phyloP scores from a whole-genome alignment of 2,797 vertebrate species.

The Danionella dracula region DNA sequence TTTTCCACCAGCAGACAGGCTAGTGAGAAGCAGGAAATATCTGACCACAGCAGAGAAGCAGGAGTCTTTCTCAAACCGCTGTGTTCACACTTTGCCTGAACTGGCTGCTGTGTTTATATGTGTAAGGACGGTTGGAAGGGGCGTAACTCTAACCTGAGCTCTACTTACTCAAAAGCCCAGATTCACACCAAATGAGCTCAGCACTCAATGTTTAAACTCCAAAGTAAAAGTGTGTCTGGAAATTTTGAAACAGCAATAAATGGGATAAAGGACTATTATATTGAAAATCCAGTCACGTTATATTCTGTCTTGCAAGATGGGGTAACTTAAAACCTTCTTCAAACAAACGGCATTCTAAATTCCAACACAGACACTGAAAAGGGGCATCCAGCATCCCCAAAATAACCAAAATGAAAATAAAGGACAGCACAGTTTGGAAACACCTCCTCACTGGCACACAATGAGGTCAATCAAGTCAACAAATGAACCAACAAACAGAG shows the following conservation, averaged over 20 bases:
- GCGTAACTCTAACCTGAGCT: neutral
- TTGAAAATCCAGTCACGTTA: no score
- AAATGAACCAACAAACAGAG: conserved; percentile 25
- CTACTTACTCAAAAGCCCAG: neutral
- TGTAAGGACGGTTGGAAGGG: neutral
- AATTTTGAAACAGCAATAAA: no score
- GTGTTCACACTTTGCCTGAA: conserved; percentile 39
- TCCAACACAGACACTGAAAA: no score
- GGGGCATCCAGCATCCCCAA: conserved; percentile 25
- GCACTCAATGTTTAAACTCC: no score
- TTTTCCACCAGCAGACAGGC: conserved; percentile 22
- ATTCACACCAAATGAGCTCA: neutral
- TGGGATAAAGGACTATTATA: no score
- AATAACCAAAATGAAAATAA: conserved; percentile 31
- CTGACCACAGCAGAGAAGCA: conserved; percentile 33
- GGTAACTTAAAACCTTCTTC: no score
- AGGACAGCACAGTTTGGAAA: conserved; percentile 40
- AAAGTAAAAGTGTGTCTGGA: no score
- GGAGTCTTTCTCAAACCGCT: conserved; percentile 43
- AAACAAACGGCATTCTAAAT: no score
- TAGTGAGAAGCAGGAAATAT: conserved; percentile 45
- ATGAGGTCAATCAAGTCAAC: conserved; percentile 14
- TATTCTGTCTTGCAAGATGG: no score
- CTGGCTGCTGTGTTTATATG: conserved; percentile 18
- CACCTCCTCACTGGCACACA: conserved; percentile 16